phyloP scores from a whole-genome alignment of 2,113 vertebrate species.

The Gallinago jamesoni region DNA sequence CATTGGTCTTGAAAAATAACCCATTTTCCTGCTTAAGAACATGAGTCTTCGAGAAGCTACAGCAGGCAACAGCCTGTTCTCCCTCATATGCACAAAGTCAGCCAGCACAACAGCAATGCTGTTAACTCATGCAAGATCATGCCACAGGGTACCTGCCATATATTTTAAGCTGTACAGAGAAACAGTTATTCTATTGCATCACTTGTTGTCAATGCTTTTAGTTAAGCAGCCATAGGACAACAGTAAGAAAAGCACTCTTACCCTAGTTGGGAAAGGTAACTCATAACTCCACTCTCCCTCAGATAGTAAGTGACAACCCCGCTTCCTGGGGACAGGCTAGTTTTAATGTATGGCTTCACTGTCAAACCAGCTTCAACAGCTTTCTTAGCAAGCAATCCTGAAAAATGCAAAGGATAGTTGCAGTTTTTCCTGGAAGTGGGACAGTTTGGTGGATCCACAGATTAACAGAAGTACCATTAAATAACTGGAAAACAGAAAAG shows the following conservation, averaged over 20 bases:
- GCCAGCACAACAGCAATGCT: background rate
- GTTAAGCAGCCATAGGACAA: background rate
- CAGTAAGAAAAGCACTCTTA: constrained; percentile 55
- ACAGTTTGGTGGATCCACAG: background rate
- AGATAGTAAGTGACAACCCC: constrained; percentile 98
- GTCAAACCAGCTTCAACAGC: constrained; percentile 86
- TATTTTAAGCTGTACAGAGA: background rate
- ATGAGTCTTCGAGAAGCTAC: background rate
- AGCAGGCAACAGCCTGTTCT: background rate
- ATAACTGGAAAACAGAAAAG: background rate
- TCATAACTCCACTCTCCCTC: constrained; percentile 93
- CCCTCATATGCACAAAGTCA: background rate
- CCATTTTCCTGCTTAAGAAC: background rate
- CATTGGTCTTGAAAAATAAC: background rate
- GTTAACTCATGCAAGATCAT: background rate
- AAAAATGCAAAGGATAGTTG: background rate
- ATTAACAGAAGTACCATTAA: background rate
- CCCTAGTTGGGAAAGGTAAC: constrained; percentile 86
- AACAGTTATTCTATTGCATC: background rate
- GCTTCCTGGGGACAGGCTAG: constrained; percentile 95
- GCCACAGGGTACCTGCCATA: fast-evolving
- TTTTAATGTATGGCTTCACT: constrained; percentile 96
- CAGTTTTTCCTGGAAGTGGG: background rate
- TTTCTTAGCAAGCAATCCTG: constrained; percentile 94
- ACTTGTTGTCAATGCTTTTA: background rate